Percentiles rank a stretch among this genome's conserved stretches.
Conservation (phyloP, 2,888 invertebrate species). For the Elaeidobius kamerunicus region DNA sequence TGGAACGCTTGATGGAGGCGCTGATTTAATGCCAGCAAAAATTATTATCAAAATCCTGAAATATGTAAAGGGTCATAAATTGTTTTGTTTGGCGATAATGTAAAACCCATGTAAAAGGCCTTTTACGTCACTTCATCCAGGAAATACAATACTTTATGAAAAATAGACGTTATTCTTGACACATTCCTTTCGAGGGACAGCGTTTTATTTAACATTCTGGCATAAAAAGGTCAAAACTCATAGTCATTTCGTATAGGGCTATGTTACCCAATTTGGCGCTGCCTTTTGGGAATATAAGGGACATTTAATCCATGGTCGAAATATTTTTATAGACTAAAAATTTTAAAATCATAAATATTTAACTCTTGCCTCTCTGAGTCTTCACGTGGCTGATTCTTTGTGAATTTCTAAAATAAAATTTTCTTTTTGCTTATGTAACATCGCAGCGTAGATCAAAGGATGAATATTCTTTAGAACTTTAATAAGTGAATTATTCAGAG, state of each 20-base stretch:
- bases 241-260: too few relatives aligned
- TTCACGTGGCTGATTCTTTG: background rate
- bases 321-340: background rate
- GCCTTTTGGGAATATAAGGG: too few relatives aligned
- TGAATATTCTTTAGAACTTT: background rate
- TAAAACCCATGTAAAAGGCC: conserved; percentile 11
- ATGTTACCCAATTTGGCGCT: too few relatives aligned
- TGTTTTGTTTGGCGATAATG: conserved; percentile 26
- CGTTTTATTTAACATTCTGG: conserved; percentile 11
- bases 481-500: background rate
- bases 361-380: too few relatives aligned
- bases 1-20: background rate
- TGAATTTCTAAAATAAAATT: background rate
- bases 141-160: conserved; percentile 14
- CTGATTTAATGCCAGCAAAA: too few relatives aligned
- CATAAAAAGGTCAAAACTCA: conserved; percentile 17
- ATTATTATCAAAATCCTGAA: conserved; percentile 4
- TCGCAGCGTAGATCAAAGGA: background rate
- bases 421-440: background rate
- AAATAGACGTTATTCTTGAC: conserved; percentile 21
- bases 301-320: conserved; percentile 9
- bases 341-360: too few relatives aligned
- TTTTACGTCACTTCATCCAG: conserved; percentile 11
- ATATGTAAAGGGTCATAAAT: conserved; percentile 17
- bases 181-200: conserved; percentile 15